A percentile compares a stretch with the other conserved stretches of the same genome.
phyloP scores from a whole-genome alignment of 35 echinoderm and acorn worm species.

The Holothuria glaberrima region DNA sequence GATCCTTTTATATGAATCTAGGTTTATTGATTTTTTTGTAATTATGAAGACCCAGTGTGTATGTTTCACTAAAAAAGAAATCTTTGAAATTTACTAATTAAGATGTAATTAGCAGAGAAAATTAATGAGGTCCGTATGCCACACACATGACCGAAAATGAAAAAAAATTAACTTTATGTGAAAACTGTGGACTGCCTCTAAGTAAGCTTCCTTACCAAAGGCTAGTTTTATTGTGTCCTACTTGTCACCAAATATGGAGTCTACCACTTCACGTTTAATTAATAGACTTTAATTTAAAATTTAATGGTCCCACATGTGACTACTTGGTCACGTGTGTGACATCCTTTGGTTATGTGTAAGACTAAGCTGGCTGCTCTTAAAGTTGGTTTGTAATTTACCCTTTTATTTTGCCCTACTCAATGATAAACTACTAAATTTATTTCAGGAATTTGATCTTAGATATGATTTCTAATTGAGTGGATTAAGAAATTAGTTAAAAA shows the following conservation, averaged over 20 bases:
- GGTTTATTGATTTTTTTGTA: constrained; percentile 15
- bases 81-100: not conserved
- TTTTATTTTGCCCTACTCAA: not conserved
- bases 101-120: constrained; percentile 23
- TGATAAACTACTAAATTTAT: not conserved
- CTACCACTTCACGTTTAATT: constrained; percentile 12
- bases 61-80: not conserved
- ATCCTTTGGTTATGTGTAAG: constrained; percentile 6
- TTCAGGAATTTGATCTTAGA: constrained; percentile 4
- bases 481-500: not conserved
- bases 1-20: not conserved
- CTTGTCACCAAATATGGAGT: not conserved
- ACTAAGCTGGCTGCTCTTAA: not conserved
- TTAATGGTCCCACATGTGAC: constrained; percentile 15
- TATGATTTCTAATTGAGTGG: constrained; percentile 15
- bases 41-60: constrained; percentile 4
- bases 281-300: not conserved
- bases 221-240: constrained; percentile 24
- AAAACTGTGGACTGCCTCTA: not conserved
- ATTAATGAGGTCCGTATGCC: not conserved
- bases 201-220: constrained; percentile 11
- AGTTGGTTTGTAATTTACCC: constrained; percentile 20
- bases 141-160: not conserved
- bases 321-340: not conserved
- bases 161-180: not conserved